Percentiles rank a stretch among this genome's conserved stretches.
Conservation (phyloP, 2,888 invertebrate genomes). For the Chymomyza amoena region DNA sequence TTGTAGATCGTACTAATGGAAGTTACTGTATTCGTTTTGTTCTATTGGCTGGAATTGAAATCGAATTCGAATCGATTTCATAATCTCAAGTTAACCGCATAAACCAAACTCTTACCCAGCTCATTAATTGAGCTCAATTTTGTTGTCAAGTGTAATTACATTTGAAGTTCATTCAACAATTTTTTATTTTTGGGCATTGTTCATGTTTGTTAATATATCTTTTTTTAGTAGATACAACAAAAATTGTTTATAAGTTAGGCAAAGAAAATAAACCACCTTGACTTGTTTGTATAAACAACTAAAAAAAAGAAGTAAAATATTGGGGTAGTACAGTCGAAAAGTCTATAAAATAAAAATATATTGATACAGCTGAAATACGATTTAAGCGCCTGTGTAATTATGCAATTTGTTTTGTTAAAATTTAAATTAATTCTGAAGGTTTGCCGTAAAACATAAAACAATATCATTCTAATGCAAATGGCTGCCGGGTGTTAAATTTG, state of each 20-base stretch:
- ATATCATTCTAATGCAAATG: slow-evolving; percentile 42
- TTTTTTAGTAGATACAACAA: slow-evolving; percentile 13
- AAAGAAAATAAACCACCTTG: slow-evolving; percentile 33
- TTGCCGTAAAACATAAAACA: slow-evolving; percentile 23
- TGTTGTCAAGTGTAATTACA: neutral
- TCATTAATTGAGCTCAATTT: neutral
- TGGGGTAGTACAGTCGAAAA: neutral
- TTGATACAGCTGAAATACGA: neutral
- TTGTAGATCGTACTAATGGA: no score
- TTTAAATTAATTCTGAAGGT: slow-evolving; percentile 51
- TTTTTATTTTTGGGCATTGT: neutral
- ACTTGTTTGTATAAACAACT: slow-evolving; percentile 20
- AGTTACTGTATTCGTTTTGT: no score
- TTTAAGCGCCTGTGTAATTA: neutral
- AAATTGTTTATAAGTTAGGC: neutral
- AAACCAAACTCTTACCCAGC: no score
- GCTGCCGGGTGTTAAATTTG: neutral
- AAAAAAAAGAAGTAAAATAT: slow-evolving; percentile 36
- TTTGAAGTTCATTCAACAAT: neutral
- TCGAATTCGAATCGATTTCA: no score
- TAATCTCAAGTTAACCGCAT: no score
- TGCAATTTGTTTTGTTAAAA: neutral
- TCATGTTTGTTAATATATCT: slow-evolving; percentile 9
- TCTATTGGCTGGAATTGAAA: no score
- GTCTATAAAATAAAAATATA: neutral